Evolutionary conservation across 2,113 vertebrate species (phyloP).

Genomic region (Ia io): DNA sequence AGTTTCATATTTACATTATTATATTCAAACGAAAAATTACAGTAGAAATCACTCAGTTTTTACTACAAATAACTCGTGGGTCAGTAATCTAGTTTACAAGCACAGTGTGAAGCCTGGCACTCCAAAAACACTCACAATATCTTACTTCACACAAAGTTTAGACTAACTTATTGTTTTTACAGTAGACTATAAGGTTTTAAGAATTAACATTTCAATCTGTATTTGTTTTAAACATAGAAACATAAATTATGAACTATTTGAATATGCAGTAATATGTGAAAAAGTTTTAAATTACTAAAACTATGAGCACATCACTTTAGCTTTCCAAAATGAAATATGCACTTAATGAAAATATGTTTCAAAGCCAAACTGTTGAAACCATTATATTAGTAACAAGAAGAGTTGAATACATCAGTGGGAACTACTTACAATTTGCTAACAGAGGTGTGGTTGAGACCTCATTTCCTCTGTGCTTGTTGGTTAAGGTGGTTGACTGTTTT

Average conservation of each 20-base stretch:
- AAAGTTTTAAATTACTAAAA: conserved; percentile 43
- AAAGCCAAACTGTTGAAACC: conserved; percentile 30
- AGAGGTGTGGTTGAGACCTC: conserved; percentile 97
- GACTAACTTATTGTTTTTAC: neutral
- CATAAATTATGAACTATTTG: neutral
- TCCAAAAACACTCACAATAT: neutral
- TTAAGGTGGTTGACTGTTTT: conserved; percentile 97
- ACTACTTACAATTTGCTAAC: conserved; percentile 93
- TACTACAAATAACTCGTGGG: neutral
- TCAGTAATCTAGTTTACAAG: neutral
- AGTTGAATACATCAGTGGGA: neutral
- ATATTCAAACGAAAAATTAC: conserved; percentile 13
- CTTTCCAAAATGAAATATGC: neutral
- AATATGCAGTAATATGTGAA: neutral
- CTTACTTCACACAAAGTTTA: conserved; percentile 22
- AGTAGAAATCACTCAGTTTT: conserved; percentile 8
- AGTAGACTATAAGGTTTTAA: conserved; percentile 6
- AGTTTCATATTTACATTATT: neutral
- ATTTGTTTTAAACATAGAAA: neutral
- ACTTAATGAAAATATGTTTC: conserved; percentile 24
- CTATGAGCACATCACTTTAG: neutral
- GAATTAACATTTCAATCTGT: conserved; percentile 11
- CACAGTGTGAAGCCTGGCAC: neutral
- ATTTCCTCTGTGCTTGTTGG: conserved; percentile 98
- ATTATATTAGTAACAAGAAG: neutral